Conservation (phyloP, 1,140 invertebrate genomes). For the Zaprionus capensis region DNA sequence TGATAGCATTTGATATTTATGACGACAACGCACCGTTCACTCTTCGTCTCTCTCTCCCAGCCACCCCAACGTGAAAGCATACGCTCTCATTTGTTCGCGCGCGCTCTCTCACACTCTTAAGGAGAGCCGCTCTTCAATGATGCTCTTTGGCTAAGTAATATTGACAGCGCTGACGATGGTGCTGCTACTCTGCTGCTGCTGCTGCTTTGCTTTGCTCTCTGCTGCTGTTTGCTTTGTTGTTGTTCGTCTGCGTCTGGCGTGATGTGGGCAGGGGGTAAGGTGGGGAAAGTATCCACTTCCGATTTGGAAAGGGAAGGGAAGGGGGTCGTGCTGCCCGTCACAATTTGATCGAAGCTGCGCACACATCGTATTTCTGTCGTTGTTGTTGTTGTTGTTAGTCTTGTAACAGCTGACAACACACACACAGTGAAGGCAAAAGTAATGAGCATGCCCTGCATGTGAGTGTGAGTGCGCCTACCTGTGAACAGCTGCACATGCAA, state of each 20-base stretch:
- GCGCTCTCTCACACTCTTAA: constrained; percentile 17
- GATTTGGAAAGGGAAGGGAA: constrained; percentile 27
- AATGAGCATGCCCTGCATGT: constrained; percentile 9
- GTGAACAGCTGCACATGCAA: constrained; percentile 73
- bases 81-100: constrained; percentile 8
- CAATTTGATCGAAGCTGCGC: constrained; percentile 30
- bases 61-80: constrained; percentile 1
- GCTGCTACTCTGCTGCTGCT: background rate
- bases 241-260: constrained; percentile 21
- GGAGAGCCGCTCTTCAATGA: constrained; percentile 16
- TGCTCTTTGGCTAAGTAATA: constrained; percentile 33
- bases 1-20: constrained; percentile 75
- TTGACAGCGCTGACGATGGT: constrained; percentile 25
- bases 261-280: too few species aligned
- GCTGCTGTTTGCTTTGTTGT: constrained; percentile 17
- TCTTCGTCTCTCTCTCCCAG: constrained; percentile 15
- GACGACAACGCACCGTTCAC: constrained; percentile 38
- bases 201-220: constrained; percentile 5
- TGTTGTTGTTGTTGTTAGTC: constrained; percentile 1
- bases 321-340: constrained; percentile 30
- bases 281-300: constrained; percentile 23
- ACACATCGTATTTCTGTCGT: background rate
- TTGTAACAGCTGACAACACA: constrained; percentile 41
- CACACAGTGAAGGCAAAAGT: background rate
- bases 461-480: constrained; percentile 46